These are phyloP conservation scores for Pachycephala philippinensis DNA, from an alignment of 2,113 vertebrate species.

Conservation along the genomic window DNA sequence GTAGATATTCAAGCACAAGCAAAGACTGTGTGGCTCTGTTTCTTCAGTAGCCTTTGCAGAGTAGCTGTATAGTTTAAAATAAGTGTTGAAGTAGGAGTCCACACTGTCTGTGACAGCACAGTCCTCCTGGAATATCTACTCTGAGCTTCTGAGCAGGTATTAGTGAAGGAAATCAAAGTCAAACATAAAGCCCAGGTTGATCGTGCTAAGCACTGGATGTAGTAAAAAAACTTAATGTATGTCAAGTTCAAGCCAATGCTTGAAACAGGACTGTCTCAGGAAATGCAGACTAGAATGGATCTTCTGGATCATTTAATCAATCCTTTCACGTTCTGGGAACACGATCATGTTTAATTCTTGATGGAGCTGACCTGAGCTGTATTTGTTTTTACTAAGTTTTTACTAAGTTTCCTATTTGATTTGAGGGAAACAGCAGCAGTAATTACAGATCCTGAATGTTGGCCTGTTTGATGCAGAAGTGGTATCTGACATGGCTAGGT, in stretches of 20 bases:
- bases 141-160: neutral
- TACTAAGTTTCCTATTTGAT: neutral
- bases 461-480: neutral
- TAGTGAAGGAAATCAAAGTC: neutral
- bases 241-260: neutral
- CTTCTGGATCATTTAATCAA: neutral
- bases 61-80: neutral
- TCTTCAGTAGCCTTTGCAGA: neutral
- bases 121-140: neutral
- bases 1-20: neutral
- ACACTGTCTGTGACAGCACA: neutral
- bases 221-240: neutral
- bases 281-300: neutral
- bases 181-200: neutral
- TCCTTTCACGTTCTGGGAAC: neutral
- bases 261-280: neutral
- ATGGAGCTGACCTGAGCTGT: neutral
- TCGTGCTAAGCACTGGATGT: accelerated
- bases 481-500: neutral
- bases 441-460: neutral
- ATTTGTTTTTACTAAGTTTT: neutral
- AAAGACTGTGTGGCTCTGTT: neutral
- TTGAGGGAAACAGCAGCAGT: neutral
- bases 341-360: neutral
- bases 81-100: neutral